phyloP scores from a whole-genome alignment of 2,888 invertebrate genomes.

The Mythimna vitellina region DNA sequence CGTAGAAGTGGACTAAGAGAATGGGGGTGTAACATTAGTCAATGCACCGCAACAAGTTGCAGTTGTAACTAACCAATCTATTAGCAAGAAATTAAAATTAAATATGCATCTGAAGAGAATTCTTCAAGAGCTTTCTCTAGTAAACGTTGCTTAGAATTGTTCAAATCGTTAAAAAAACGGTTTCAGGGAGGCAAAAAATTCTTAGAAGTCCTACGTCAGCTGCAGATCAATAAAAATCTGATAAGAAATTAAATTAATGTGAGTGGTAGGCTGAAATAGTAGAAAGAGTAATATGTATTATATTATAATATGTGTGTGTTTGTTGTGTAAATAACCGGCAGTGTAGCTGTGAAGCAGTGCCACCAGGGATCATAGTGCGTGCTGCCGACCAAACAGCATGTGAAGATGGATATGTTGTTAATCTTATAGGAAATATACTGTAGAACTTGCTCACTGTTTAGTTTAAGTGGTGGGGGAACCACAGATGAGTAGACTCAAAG shows the following conservation, averaged over 20 bases:
- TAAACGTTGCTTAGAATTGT: not conserved
- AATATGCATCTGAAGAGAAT: too few species aligned
- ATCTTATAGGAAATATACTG: too few species aligned
- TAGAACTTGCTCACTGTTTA: too few species aligned
- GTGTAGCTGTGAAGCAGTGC: not conserved
- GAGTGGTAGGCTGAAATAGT: slow-evolving; percentile 13
- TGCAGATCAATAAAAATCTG: too few species aligned
- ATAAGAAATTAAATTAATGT: slow-evolving; percentile 11
- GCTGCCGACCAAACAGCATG: slow-evolving; percentile 7
- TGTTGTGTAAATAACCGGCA: not conserved
- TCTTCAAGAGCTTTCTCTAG: not conserved
- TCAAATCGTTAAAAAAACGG: not conserved
- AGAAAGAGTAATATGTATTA: not conserved
- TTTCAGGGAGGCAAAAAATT: not conserved
- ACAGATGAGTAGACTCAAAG: too few species aligned
- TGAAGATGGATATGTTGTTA: too few species aligned
- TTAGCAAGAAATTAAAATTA: too few species aligned
- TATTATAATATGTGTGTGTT: slow-evolving; percentile 1
- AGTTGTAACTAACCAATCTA: not conserved
- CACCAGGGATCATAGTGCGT: not conserved
- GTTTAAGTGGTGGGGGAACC: too few species aligned
- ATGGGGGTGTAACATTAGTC: not conserved
- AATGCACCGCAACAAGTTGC: not conserved
- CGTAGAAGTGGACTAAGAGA: not conserved
- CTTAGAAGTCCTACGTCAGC: not conserved